phyloP scores from a whole-genome alignment of 1,140 invertebrate species.

The Hyles vespertilio region DNA sequence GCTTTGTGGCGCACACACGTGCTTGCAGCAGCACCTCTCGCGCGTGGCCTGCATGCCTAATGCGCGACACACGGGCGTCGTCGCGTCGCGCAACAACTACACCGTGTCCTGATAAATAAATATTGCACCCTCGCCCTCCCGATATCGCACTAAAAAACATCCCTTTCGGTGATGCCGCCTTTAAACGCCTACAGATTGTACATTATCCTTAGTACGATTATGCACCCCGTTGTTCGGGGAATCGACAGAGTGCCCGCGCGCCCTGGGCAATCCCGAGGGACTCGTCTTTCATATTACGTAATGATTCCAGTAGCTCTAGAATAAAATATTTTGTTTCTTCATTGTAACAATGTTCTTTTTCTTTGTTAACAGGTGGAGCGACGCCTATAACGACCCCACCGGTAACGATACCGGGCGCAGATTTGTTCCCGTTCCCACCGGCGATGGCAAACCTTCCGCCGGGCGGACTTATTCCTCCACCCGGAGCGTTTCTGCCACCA shows the following conservation, averaged over 20 bases:
- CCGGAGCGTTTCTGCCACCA: slow-evolving; percentile 67
- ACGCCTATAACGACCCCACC: slow-evolving; percentile 64
- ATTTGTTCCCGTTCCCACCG: slow-evolving; percentile 69
- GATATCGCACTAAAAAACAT: slow-evolving; percentile 73
- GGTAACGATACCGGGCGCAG: slow-evolving; percentile 69
- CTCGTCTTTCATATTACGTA: slow-evolving; percentile 70
- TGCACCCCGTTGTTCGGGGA: slow-evolving; percentile 72
- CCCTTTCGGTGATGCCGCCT: slow-evolving; percentile 71
- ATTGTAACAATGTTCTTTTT: slow-evolving; percentile 30
- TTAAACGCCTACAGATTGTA: slow-evolving; percentile 76
- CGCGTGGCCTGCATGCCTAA: slow-evolving; percentile 62
- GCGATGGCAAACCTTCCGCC: slow-evolving; percentile 70
- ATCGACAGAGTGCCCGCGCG: slow-evolving; percentile 63
- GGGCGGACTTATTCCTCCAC: slow-evolving; percentile 72
- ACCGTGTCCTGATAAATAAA: slow-evolving; percentile 70
- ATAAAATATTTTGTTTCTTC: slow-evolving; percentile 1
- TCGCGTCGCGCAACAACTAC: slow-evolving; percentile 21
- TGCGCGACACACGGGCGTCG: slow-evolving; percentile 34
- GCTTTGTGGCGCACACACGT: slow-evolving; percentile 51
- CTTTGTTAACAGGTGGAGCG: slow-evolving; percentile 65
- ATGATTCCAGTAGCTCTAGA: slow-evolving; percentile 42
- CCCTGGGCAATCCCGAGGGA: slow-evolving; percentile 52
- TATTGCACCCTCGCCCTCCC: slow-evolving; percentile 73
- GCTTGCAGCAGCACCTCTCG: slow-evolving; percentile 38
- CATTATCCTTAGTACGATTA: slow-evolving; percentile 76